These are phyloP conservation scores for Smittia aterrima DNA, from an alignment of 2,888 invertebrate genomes.

Conservation along the genomic window DNA sequence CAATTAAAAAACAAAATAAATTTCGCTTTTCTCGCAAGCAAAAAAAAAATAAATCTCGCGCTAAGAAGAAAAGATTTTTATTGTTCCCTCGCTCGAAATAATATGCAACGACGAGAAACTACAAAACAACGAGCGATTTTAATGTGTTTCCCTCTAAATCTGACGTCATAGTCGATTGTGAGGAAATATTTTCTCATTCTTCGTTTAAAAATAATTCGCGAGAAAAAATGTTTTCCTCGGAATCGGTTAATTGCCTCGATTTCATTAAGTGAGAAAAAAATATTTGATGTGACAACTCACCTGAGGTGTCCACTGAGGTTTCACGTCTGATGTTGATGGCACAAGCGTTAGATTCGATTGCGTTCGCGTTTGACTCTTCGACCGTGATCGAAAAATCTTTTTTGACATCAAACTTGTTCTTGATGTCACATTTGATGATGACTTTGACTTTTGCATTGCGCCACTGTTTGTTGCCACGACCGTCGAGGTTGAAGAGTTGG, in stretches of 20 bases:
- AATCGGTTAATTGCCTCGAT: conserved; percentile 27
- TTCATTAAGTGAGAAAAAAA: not conserved
- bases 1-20: no score
- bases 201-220: not conserved
- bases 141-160: no score
- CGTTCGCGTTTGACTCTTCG: conserved; percentile 74
- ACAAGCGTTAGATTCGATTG: conserved; percentile 56
- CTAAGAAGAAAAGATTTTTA: not conserved
- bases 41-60: not conserved
- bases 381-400: conserved; percentile 80
- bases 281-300: conserved; percentile 58
- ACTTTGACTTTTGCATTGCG: conserved; percentile 88
- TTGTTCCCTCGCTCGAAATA: not conserved
- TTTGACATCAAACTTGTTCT: conserved; percentile 66
- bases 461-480: conserved; percentile 58
- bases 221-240: not conserved
- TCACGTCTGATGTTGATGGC: conserved; percentile 48
- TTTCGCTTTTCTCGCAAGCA: not conserved
- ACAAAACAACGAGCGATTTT: not conserved
- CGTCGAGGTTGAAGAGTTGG: conserved; percentile 58
- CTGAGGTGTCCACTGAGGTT: conserved; percentile 76
- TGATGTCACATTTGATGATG: conserved; percentile 85
- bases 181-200: not conserved
- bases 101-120: not conserved
- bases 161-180: not conserved